Base-by-base conservation (phyloP, 2,888 invertebrate genomes). In the Pilophorus perplexus region DNA sequence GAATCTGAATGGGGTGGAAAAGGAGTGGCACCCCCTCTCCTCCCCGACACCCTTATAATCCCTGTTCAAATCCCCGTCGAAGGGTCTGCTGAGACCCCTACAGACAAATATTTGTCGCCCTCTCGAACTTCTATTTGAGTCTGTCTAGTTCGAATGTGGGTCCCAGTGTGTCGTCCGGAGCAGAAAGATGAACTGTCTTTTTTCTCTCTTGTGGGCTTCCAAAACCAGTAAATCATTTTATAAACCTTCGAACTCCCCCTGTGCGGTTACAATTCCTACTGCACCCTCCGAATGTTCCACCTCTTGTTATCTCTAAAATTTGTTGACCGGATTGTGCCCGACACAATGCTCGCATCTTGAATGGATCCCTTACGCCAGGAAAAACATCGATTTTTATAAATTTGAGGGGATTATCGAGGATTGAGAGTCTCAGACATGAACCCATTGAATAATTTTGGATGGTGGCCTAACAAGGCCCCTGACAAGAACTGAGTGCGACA, bases 61-160 rank as follows among this genome's bases (percentile, higher is more conserved):
- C 59, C 5, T 8, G 42, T 23, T 14, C 42, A 59, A 59, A 59
- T 59, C 59, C 59, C 42, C 18, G 25, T 42, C 59, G 22, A 23
- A 40, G 16, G 42, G 42, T 14, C n/a, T 18, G 27, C 28, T 25
- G 27, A n/a, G n/a, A n/a, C n/a, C 25, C 52, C 18, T 14, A 25
- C 27, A 28, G 42, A 59, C 59, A 59, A 59, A 59, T 59, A 59
- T 59, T 59, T 59, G 59, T 59, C 59, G 42, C 59, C 59, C 59
- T 59, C 59, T 59, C 59, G 59, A 52, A 52, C 52, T 52, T 28
- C 28, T 52, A 28, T 52, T 52, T 52, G 27, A n/a, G 27, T 25
- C 52, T 52, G 52, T 28, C 52, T 52, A 52, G 52, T 52, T 52
- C 52, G 52, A 52, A 52, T 28, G 27, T 52, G 25, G 25, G 52